Evolutionary conservation across 2,888 invertebrate species (phyloP), one percentile per base, ranked within the genome.

Genomic region (Microctonus brassicae): DNA sequence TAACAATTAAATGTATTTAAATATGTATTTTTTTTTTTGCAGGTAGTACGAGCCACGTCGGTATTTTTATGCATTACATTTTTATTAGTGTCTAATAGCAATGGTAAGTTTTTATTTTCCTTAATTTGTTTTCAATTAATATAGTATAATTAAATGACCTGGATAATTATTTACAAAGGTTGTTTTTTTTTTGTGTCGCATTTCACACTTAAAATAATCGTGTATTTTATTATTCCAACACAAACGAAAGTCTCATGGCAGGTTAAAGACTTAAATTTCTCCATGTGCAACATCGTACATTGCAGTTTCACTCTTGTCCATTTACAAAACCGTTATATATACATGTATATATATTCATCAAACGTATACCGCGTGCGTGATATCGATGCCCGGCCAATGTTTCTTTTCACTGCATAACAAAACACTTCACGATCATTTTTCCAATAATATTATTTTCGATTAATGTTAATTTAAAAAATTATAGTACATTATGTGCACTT

Each of bases 11-110:
- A 53, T 73, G 17, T 73, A 76, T 75, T 72, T 3, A 5, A 77
- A 73, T 76, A 68, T 75, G 70, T 5, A 5, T 81, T 81, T 11
- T 77, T 11, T 77, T 69, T 75, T 70, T 81, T 81, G 13, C 85
- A 87, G 87, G 82, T 80, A 78, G 75, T 80, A 74, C 82, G 82
- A 76, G 77, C 82, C 67, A 78, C 81, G 70, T 76, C 78, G 72
- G 76, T 83, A 74, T 68, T 85, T 70, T 80, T 87, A 75, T 81
- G 81, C 80, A 74, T 86, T 69, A 77, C 78, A 68, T 75, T 84
- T 74, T 77, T 85, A 65, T 72, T 84, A 22, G 78, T 81, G 60
- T 74, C 80, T n/a, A 77, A 82, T 72, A 80, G 79, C 63, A 75
- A 80, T 76, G 84, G 86, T 87, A 72, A 84, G 86, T 29, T 5